These are phyloP conservation scores for Synchiropus splendidus DNA, from an alignment of 2,113 vertebrate genomes.

Conservation along the genomic window DNA sequence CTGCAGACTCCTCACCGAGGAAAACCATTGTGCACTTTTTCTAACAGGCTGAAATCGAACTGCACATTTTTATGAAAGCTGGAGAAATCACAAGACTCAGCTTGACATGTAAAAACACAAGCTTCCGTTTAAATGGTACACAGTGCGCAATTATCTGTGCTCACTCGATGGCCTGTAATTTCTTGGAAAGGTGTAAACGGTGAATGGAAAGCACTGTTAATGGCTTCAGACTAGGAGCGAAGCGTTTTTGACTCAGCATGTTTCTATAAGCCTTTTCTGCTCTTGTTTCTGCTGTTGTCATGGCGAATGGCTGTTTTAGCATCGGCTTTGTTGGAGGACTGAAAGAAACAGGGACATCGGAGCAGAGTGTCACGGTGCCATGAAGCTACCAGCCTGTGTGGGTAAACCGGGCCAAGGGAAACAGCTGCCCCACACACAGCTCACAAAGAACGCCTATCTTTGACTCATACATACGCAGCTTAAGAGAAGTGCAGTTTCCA, in stretches of 20 bases:
- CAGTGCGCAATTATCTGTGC: constrained; percentile 35
- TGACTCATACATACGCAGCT: constrained; percentile 2
- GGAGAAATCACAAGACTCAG: constrained; percentile 36
- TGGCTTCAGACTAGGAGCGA: no score
- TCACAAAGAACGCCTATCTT: constrained; percentile 19
- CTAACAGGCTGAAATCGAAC: no score
- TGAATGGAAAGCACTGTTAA: constrained; percentile 20
- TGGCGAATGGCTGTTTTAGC: constrained; percentile 17
- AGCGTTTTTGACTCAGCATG: constrained; percentile 16
- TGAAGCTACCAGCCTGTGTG: constrained; percentile 23
- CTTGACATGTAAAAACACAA: constrained; percentile 29
- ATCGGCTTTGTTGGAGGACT: no score
- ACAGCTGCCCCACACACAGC: constrained; percentile 45
- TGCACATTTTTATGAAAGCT: constrained; percentile 41
- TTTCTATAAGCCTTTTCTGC: constrained; percentile 8
- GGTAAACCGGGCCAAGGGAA: constrained; percentile 33
- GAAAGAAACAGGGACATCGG: constrained; percentile 10
- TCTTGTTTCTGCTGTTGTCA: constrained; percentile 17
- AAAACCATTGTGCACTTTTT: constrained; percentile 43
- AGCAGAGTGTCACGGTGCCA: constrained; percentile 36
- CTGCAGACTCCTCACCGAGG: constrained; percentile 20
- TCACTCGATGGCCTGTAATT: constrained; percentile 23
- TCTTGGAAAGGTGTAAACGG: constrained; percentile 13
- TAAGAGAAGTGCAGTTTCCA: constrained; percentile 1
- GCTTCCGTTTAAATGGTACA: constrained; percentile 35